Percentiles rank a stretch among this genome's conserved stretches.
These are phyloP conservation scores for Sciurus niger DNA, from an alignment of 2,113 vertebrate species.

Conservation along the genomic window DNA sequence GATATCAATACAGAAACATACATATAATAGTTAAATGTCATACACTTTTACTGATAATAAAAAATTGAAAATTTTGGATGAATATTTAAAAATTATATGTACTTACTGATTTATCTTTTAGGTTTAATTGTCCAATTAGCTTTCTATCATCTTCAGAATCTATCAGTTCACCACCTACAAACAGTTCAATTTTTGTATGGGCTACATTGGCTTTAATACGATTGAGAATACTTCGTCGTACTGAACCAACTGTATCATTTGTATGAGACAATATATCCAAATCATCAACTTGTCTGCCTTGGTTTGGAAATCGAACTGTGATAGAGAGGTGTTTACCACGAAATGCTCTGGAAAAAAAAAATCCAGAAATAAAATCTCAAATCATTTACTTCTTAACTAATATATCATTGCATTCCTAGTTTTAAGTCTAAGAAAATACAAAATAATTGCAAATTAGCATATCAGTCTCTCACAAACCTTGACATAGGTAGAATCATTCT, in stretches of 20 bases:
- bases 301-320: conserved; percentile 97
- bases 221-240: conserved; percentile 96
- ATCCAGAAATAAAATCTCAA: too few relatives aligned
- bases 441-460: conserved; percentile 23
- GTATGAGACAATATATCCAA: conserved; percentile 99
- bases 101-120: conserved; percentile 97
- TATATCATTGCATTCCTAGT: too few relatives aligned
- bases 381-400: background rate
- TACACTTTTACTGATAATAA: background rate
- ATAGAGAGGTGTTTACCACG: conserved; percentile 96
- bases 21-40: background rate
- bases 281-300: conserved; percentile 97
- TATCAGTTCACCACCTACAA: conserved; percentile 96
- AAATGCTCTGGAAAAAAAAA: conserved; percentile 91
- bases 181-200: conserved; percentile 97
- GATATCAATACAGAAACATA: background rate
- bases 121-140: conserved; percentile 96
- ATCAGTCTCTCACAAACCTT: conserved; percentile 90
- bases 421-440: background rate
- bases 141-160: conserved; percentile 97
- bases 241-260: conserved; percentile 99
- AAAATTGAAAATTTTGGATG: too few relatives aligned
- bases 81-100: background rate
- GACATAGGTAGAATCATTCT: conserved; percentile 99
- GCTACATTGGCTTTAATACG: conserved; percentile 96